These are phyloP conservation scores for Sardinella longiceps DNA, from an alignment of 2,797 vertebrate genomes.

Conservation along the genomic window DNA sequence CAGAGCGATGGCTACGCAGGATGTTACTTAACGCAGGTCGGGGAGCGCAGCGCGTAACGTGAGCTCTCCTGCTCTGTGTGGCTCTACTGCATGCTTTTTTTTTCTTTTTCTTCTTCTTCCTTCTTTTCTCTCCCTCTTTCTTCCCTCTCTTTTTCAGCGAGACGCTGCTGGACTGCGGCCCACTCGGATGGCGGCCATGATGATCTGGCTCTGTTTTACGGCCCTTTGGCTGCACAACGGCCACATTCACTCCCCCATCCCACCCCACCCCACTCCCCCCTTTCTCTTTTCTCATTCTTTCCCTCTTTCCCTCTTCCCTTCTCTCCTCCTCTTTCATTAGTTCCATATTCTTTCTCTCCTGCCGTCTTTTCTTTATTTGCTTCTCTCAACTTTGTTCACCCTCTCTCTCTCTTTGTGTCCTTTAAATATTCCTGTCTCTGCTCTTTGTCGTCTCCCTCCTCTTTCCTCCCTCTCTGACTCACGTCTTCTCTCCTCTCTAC, in stretches of 20 bases:
- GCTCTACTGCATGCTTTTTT: neutral
- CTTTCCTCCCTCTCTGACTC: neutral
- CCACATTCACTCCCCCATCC: neutral
- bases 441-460: neutral
- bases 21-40: conserved; percentile 44
- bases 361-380: neutral
- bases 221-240: neutral
- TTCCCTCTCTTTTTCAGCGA: neutral
- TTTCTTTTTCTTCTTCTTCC: neutral
- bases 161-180: conserved; percentile 8
- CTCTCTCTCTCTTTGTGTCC: neutral
- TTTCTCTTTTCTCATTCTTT: too few relatives aligned
- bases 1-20: conserved; percentile 42
- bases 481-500: neutral
- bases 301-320: neutral
- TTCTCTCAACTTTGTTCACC: conserved; percentile 45
- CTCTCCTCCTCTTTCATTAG: neutral
- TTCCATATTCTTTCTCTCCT: neutral
- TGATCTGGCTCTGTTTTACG: conserved; percentile 10
- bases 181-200: conserved; percentile 11
- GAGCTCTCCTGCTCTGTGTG: conserved; percentile 23
- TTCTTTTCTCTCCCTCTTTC: neutral
- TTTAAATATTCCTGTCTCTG: neutral
- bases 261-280: neutral
- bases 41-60: conserved; percentile 33